phyloP scores from a whole-genome alignment of 1,140 invertebrate species.

The Bombus superbus region DNA sequence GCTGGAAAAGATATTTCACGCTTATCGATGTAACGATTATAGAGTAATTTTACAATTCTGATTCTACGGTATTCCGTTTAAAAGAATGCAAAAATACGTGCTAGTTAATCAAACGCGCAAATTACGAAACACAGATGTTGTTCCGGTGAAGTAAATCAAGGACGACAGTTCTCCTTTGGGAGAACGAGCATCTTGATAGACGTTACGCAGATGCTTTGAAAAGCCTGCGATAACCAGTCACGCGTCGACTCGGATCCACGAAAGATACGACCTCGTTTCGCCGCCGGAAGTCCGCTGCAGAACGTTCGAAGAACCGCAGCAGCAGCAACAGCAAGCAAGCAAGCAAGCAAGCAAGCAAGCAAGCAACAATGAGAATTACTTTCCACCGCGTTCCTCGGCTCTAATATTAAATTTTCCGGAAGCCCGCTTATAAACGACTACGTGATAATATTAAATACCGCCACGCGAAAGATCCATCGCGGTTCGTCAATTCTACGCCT shows the following conservation, averaged over 20 bases:
- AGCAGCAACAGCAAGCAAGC: background rate
- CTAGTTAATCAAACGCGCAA: background rate
- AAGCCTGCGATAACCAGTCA: background rate
- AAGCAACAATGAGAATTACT: slow-evolving; percentile 5
- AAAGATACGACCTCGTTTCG: slow-evolving; percentile 4
- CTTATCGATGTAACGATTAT: background rate
- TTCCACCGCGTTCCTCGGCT: background rate
- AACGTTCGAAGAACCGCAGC: slow-evolving; percentile 2
- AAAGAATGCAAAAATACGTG: too few species aligned
- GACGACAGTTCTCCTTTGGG: background rate
- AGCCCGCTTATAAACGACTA: background rate
- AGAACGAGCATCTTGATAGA: background rate
- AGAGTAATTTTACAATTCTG: background rate
- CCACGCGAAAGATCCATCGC: background rate
- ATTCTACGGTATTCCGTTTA: background rate
- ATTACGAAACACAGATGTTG: background rate
- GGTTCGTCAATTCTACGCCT: background rate
- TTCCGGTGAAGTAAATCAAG: background rate
- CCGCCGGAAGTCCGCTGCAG: background rate
- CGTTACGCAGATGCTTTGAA: background rate
- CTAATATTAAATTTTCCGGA: slow-evolving; percentile 8
- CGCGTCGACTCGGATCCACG: background rate
- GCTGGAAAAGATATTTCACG: too few species aligned
- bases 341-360: background rate
- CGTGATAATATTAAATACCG: background rate